Percentiles rank a stretch among this genome's conserved stretches.
phyloP scores from a whole-genome alignment of 2,113 vertebrate species.

The Sclerurus mexicanus region DNA sequence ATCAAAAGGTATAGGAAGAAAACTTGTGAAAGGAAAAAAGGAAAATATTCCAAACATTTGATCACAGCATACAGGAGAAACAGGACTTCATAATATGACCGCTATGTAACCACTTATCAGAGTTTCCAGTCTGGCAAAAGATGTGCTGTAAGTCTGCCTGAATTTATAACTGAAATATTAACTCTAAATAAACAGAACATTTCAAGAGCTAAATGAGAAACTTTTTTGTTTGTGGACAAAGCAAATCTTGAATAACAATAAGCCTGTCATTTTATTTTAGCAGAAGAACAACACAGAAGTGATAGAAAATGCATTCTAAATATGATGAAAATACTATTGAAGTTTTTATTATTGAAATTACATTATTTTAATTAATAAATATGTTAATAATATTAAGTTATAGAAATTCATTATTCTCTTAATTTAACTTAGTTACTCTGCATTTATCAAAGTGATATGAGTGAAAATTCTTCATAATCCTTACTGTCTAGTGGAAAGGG shows the following conservation, averaged over 20 bases:
- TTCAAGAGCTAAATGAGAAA: background rate
- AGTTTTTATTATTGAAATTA: background rate
- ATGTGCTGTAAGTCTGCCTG: background rate
- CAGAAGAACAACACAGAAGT: background rate
- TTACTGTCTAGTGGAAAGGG: background rate
- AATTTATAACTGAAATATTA: background rate
- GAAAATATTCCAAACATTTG: background rate
- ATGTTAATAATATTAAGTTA: background rate
- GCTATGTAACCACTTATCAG: background rate
- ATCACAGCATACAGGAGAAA: background rate
- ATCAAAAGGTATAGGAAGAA: background rate
- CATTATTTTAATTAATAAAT: background rate
- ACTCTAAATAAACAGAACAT: background rate
- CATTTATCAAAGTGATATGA: background rate
- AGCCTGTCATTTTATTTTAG: background rate
- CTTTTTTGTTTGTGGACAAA: background rate
- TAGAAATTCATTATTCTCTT: background rate
- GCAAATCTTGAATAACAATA: background rate
- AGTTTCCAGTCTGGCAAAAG: background rate
- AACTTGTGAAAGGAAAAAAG: background rate
- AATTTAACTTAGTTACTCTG: background rate
- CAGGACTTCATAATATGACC: background rate
- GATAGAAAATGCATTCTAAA: background rate
- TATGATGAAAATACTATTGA: background rate
- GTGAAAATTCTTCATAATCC: background rate